These are phyloP conservation scores for Cynodonichthys magdalenae DNA, from an alignment of 2,797 vertebrate genomes.

Conservation along the genomic window DNA sequence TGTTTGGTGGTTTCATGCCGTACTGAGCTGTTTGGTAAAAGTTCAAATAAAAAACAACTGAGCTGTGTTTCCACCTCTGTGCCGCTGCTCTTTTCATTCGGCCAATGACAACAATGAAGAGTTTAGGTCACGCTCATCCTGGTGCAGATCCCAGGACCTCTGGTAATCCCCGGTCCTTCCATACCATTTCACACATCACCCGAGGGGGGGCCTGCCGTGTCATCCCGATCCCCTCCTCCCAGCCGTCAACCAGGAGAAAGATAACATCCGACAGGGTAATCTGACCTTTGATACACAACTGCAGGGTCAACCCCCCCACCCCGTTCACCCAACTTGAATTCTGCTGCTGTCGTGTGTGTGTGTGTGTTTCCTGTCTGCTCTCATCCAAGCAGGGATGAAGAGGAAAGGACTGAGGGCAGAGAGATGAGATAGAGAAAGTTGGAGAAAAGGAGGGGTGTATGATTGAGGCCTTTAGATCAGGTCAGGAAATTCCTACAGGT, in stretches of 20 bases:
- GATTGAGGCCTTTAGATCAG: constrained; percentile 45
- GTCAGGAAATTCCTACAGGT: constrained; percentile 74
- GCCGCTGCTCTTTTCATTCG: not conserved
- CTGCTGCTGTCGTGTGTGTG: constrained; percentile 41
- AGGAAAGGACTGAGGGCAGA: constrained; percentile 33
- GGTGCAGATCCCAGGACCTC: constrained; percentile 60
- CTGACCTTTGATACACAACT: constrained; percentile 82
- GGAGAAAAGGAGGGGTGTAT: constrained; percentile 17
- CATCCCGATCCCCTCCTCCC: constrained; percentile 56
- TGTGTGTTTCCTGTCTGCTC: constrained; percentile 29
- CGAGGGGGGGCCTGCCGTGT: constrained; percentile 59
- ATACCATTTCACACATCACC: constrained; percentile 70
- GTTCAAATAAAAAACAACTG: constrained; percentile 2
- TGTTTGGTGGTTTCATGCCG: constrained; percentile 15
- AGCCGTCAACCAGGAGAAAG: constrained; percentile 66
- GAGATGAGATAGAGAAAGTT: constrained; percentile 43
- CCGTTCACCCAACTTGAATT: constrained; percentile 54
- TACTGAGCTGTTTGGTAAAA: constrained; percentile 22
- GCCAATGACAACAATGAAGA: constrained; percentile 1
- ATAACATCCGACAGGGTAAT: constrained; percentile 83
- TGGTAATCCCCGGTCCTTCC: constrained; percentile 74
- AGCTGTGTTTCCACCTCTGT: not conserved
- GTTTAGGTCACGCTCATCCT: constrained; percentile 63
- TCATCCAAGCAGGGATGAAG: constrained; percentile 35
- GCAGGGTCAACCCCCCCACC: constrained; percentile 39